A percentile compares a stretch with the other conserved stretches of the same genome.
Evolutionary conservation across 2,113 vertebrate species (phyloP).

Genomic region (Micronisus gabar): DNA sequence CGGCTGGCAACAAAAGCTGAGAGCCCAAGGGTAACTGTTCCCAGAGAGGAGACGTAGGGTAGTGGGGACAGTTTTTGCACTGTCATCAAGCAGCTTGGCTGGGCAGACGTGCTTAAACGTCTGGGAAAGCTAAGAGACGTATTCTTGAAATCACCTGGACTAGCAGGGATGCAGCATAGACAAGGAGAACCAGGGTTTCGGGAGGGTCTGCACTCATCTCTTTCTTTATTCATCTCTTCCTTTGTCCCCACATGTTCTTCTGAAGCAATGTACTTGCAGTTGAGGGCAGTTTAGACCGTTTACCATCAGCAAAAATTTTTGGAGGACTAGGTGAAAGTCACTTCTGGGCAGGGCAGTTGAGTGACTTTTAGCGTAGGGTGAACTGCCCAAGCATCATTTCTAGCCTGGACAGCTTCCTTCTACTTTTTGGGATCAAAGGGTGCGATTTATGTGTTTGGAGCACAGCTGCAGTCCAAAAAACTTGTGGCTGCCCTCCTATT

Average conservation of each 20-base stretch:
- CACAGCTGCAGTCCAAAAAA: background rate
- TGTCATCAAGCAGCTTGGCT: background rate
- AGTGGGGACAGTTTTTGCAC: background rate
- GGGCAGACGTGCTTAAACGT: background rate
- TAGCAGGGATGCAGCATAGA: background rate
- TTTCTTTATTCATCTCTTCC: background rate
- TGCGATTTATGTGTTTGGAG: background rate
- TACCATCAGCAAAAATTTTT: background rate
- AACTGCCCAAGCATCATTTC: background rate
- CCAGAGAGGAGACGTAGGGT: background rate
- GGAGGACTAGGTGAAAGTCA: background rate
- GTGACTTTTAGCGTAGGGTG: background rate
- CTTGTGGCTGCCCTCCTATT: background rate
- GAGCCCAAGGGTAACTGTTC: background rate
- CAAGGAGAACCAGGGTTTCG: rapidly evolving
- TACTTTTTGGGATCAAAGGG: background rate
- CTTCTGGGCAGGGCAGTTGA: background rate
- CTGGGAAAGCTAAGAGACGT: background rate
- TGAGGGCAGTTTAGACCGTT: background rate
- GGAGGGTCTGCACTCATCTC: background rate
- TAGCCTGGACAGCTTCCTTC: background rate
- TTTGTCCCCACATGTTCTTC: background rate
- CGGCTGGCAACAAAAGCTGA: background rate
- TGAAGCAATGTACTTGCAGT: background rate
- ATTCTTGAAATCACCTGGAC: background rate